Base-by-base conservation (phyloP, 2,113 vertebrate genomes). In the Podarcis raffonei region DNA sequence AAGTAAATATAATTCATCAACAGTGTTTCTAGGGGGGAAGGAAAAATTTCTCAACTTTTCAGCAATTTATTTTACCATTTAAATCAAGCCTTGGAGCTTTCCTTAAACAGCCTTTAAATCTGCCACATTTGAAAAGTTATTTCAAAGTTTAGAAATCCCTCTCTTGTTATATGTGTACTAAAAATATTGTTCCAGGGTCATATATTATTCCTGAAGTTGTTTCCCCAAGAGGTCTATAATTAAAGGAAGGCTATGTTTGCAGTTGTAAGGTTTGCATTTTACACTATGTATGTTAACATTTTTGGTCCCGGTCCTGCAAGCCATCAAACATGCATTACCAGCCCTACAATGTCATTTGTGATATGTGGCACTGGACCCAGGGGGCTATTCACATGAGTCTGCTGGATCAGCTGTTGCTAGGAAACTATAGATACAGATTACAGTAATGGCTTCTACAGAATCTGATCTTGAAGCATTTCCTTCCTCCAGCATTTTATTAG, bases 381-480 rank as follows among this genome's bases (percentile, higher is more conserved):
- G 87, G 76, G 93, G 94, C 80, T 80, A 87, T 62, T 92, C 89
- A 89, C 83, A 80, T 88, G 90, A 94, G 89, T 90, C 94, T 91
- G 88, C 87, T 91, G 80, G 77, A 85, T 81, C 89, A 80, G 76
- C 53, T 72, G 83, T 85, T 92, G 83, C 91, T 81, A 94, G 94
- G 94, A 89, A 84, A 94, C 85, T 94, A 94, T 88, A 96, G 87
- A 90, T 81, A 92, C 93, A 94, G 90, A 92, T 90, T 74, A 91
- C 88, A 90, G 93, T 93, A 97, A 96, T 96, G 95, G 96, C 94
- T 97, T 97, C 89, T 88, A 88, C 84, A 93, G 90, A 89, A 87
- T 93, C 37, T 90, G 94, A 95, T 95, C 91, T 93, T 57, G 91
- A 95, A 96, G 91, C 92, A 92, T 95, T 97, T 95, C 93, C 86